Conservation (phyloP, 2,888 invertebrate species). For the Galerucella nymphaeae region DNA sequence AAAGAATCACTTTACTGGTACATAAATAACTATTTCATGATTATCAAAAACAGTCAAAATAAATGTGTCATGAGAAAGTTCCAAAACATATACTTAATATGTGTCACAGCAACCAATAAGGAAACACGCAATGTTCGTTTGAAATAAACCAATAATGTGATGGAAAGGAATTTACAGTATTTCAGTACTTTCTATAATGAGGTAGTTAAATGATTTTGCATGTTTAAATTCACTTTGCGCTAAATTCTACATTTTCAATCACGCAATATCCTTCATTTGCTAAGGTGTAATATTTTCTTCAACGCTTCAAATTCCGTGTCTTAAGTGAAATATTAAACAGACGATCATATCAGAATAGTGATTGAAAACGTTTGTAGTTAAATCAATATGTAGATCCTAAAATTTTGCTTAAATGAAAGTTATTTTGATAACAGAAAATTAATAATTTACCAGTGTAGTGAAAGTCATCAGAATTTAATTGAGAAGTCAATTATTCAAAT, state of each 20-base stretch:
- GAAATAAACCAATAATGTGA: constrained; percentile 7
- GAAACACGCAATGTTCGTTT: neutral
- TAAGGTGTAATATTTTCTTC: constrained; percentile 4
- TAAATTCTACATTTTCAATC: constrained; percentile 15
- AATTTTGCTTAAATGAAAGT: no score
- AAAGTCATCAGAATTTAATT: no score
- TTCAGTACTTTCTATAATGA: neutral
- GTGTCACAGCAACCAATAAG: constrained; percentile 5
- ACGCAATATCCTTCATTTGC: constrained; percentile 12
- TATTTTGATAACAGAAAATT: no score
- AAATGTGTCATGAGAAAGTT: neutral
- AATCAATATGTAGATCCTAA: neutral
- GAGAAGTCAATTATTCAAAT: no score
- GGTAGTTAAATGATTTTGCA: constrained; percentile 26
- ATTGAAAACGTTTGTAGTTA: neutral
- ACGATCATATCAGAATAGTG: neutral
- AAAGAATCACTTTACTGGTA: no score
- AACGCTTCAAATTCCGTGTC: constrained; percentile 7
- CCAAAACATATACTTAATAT: neutral
- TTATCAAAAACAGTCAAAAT: no score
- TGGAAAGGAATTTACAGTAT: constrained; percentile 1
- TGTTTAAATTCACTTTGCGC: constrained; percentile 28
- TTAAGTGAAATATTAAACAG: constrained; percentile 4
- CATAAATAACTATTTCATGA: no score
- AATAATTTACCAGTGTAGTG: no score